Conservation (phyloP, 2,888 invertebrate species). For the Diploptera punctata region DNA sequence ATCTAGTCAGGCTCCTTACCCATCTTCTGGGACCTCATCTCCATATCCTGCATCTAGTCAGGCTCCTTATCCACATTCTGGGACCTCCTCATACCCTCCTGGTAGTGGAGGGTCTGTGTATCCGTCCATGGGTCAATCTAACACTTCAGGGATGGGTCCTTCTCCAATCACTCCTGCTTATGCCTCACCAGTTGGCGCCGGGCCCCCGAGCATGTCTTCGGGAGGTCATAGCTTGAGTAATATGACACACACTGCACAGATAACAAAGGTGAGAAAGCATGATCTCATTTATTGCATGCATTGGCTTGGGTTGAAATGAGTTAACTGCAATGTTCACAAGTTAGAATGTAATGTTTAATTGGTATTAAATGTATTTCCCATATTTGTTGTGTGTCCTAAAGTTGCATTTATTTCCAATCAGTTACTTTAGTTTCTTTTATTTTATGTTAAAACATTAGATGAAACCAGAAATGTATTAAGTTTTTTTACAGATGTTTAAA, state of each 20-base stretch:
- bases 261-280: slow-evolving; percentile 26
- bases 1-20: slow-evolving; percentile 37
- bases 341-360: no score
- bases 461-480: no score
- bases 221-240: slow-evolving; percentile 15
- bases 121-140: slow-evolving; percentile 39
- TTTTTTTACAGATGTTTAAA: no score
- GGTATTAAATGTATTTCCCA: no score
- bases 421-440: no score
- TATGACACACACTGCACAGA: neutral
- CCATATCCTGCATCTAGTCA: slow-evolving; percentile 28
- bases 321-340: no score
- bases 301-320: no score
- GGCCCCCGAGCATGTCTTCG: neutral
- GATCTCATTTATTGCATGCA: no score
- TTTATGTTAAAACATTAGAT: no score
- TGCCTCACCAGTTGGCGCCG: slow-evolving; percentile 9
- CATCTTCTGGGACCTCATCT: slow-evolving; percentile 30
- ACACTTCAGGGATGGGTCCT: slow-evolving; percentile 12
- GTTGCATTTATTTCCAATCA: no score
- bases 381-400: no score
- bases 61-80: slow-evolving; percentile 9
- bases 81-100: slow-evolving; percentile 35
- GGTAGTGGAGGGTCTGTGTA: no score
- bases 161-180: slow-evolving; percentile 37